Base-by-base conservation (phyloP, 2,113 vertebrate species). In the Pandion haliaetus region DNA sequence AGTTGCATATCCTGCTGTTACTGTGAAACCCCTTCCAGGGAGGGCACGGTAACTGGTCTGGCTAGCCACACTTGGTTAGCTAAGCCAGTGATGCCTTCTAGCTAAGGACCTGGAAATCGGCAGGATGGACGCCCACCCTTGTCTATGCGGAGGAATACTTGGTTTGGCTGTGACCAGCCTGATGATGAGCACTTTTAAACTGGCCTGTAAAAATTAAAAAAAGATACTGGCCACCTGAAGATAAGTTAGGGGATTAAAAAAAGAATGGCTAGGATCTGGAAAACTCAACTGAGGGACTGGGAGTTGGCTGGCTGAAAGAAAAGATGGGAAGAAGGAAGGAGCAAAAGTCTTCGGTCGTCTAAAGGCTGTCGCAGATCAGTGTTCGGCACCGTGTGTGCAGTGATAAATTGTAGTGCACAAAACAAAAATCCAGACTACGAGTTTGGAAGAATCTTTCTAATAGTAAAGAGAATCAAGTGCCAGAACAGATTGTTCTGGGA, bases 121-220 rank as follows among this genome's bases (percentile, higher is more conserved):
- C 3, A 18, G 34, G 44, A 31, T 34, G 26, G 55, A 34, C 0
- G 3, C 31, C 31, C 12, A 17, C 31, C 10, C n/a, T 3, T 1
- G 20, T 19, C 50, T 65, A 10, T 16, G 34, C 17, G 9, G 55
- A 44, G 77, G 49, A 52, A 57, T 54, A 24, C 31, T 17, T 34
- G 14, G 16, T 36, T 57, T 31, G 21, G 31, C 50, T n/a, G 19
- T 50, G 61, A 24, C 42, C 29, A 54, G 31, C 50, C n/a, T 0
- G 1, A 32, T 6, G 28, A 31, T 1, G 3, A 24, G 50, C 17
- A 6, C 31, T 31, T 82, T 12, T 66, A 57, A 71, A 40, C 29
- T 34, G 28, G n/a, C 23, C 54, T 66, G 34, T 72, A 66, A 58
- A 49, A n/a, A 29, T 10, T 25, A 26, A 25, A 57, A 57, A 55